Evolutionary conservation across 2,888 invertebrate species (phyloP).

Genomic region (Himalopsyche anomala): DNA sequence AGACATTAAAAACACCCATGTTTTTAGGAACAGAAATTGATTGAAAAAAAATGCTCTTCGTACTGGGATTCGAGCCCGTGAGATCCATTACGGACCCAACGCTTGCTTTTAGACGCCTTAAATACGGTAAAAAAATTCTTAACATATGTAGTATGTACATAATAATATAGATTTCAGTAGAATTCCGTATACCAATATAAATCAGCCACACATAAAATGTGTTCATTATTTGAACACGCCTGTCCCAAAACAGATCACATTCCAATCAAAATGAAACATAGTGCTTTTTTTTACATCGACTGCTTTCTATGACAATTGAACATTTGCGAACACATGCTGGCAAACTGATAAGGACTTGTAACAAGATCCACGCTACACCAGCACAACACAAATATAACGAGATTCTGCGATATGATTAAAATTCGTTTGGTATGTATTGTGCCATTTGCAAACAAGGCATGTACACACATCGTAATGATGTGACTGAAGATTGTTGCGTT

Average conservation of each 20-base stretch:
- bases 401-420: not conserved
- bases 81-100: too few species aligned
- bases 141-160: too few species aligned
- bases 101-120: too few species aligned
- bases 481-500: not conserved
- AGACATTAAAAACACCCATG: too few species aligned
- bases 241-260: not conserved
- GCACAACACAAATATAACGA: not conserved
- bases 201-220: too few species aligned
- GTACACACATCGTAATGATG: not conserved
- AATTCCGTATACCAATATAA: too few species aligned
- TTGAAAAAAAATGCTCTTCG: too few species aligned
- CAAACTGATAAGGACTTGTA: conserved; percentile 17
- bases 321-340: conserved; percentile 42
- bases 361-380: conserved; percentile 4
- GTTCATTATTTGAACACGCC: not conserved
- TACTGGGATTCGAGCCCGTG: too few species aligned
- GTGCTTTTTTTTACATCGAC: not conserved
- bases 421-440: not conserved
- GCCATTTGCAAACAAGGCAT: conserved; percentile 33
- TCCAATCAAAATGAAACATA: conserved; percentile 33
- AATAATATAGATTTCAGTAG: too few species aligned
- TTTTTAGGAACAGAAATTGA: too few species aligned
- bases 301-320: conserved; percentile 23
- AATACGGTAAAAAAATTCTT: too few species aligned